A percentile compares a stretch with the other conserved stretches of the same genome.
These are phyloP conservation scores for Serrognathus titanus DNA, from an alignment of 2,888 invertebrate genomes.

Conservation along the genomic window DNA sequence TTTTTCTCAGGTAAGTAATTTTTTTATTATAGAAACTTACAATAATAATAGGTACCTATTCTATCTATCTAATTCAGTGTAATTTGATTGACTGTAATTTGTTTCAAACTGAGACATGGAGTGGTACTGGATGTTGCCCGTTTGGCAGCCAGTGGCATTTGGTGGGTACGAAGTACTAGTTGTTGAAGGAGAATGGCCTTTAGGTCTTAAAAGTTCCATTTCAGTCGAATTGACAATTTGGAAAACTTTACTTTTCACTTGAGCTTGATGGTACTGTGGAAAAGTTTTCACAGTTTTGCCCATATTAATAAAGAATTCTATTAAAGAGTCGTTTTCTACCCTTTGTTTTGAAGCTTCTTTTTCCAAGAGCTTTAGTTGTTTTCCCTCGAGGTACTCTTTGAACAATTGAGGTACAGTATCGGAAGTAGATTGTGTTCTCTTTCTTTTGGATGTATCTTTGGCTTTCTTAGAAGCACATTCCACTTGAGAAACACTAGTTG, in stretches of 20 bases:
- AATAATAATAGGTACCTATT: too few relatives aligned
- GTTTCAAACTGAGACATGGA: too few relatives aligned
- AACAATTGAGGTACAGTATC: neutral
- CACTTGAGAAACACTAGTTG: too few relatives aligned
- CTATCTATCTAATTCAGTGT: too few relatives aligned
- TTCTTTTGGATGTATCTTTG: neutral
- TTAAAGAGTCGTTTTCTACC: neutral
- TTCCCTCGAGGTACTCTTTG: neutral
- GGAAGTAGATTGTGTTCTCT: neutral
- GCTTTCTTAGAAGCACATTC: too few relatives aligned
- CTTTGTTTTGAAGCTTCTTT: neutral
- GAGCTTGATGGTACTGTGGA: neutral
- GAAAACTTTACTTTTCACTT: neutral
- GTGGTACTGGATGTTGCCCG: too few relatives aligned
- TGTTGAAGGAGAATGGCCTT: neutral
- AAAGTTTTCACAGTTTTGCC: neutral
- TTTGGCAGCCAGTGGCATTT: neutral
- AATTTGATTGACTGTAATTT: too few relatives aligned
- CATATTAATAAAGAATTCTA: neutral
- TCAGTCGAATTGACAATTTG: conserved; percentile 1
- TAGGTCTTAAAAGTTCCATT: neutral
- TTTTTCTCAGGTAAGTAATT: neutral
- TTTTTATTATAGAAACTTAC: neutral
- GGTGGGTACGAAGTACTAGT: neutral
- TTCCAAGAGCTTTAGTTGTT: neutral